Base-by-base conservation (phyloP, 2,888 invertebrate species). In the Plagodis pulveraria region DNA sequence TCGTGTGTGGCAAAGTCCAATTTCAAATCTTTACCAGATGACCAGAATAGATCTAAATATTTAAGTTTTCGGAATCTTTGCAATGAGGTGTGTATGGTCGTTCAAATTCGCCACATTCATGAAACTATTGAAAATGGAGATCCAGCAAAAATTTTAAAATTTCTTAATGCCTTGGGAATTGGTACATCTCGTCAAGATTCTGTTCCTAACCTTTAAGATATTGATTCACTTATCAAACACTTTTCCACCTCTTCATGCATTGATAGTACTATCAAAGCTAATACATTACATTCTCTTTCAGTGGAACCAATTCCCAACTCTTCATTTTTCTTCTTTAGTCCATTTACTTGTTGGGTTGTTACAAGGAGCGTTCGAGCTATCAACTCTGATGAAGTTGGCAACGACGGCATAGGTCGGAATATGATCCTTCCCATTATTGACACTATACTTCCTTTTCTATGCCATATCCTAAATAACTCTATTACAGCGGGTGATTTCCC, bases 51-150 rank as follows among this genome's bases (percentile, higher is more conserved):
- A n/a, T 34, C 6, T 5, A 40, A 36, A 10, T 53, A 45, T 38
- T 9, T 11, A 2, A 1, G 8, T 9, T 10, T 5, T 6, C 45
- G 52, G 9, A 53, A 53, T 35, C 44, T 11, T 46, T 53, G 52
- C 38, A 53, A 53, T 46, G 40, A 10, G 32, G 52, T 35, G 52
- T 53, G 52, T 53, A 46, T 46, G 34, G 53, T 46, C n/a, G 53
- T 34, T n/a, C 47, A 46, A 34, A 12, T 46, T 6, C 53, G 53
- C n/a, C 47, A 46, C 12, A 53, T 53, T 11, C 47, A 53, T 9
- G 33, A 53, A 2, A 47, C 47, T 46, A 41, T 54, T 9, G 41
- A 54, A 54, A 41, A 54, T n/a, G 33, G 36, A 38, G 40, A 53
- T 32, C 46, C 38, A 7, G 11, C 53, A 12, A 53, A 45, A 46